Evolutionary conservation across 2,113 vertebrate genomes (phyloP).

Genomic region (Macrotus californicus): DNA sequence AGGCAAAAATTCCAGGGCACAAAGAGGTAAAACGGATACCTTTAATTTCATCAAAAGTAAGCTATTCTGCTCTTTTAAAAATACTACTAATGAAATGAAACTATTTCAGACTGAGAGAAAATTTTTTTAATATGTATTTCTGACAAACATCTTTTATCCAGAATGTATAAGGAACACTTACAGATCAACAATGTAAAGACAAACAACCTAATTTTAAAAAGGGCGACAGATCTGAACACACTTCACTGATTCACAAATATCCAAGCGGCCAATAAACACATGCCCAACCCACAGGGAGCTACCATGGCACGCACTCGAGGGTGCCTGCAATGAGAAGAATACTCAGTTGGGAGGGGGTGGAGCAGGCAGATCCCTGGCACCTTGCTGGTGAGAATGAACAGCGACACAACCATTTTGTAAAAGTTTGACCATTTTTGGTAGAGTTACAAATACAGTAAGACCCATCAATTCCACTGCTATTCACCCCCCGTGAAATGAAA

Average conservation of each 20-base stretch:
- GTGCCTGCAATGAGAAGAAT: neutral
- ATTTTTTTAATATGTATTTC: constrained; percentile 5
- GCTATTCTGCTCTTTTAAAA: neutral
- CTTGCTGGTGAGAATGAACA: neutral
- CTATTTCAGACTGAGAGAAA: neutral
- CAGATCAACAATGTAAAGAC: neutral
- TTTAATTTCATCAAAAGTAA: constrained; percentile 10
- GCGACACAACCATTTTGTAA: neutral
- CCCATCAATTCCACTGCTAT: neutral
- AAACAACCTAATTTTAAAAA: neutral
- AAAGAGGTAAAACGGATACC: neutral
- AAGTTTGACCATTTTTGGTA: neutral
- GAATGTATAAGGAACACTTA: neutral
- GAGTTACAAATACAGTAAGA: neutral
- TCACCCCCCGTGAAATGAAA: neutral
- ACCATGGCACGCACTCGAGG: neutral
- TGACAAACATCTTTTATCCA: neutral
- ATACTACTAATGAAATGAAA: neutral
- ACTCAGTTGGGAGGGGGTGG: neutral
- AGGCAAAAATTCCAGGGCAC: neutral
- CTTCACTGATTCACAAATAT: neutral
- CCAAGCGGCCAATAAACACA: neutral
- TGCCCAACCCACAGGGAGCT: neutral
- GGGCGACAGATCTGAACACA: neutral
- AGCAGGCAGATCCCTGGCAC: neutral